Evolutionary conservation across 2,888 invertebrate species (phyloP).

Genomic region (Tanytarsus gracilentus): DNA sequence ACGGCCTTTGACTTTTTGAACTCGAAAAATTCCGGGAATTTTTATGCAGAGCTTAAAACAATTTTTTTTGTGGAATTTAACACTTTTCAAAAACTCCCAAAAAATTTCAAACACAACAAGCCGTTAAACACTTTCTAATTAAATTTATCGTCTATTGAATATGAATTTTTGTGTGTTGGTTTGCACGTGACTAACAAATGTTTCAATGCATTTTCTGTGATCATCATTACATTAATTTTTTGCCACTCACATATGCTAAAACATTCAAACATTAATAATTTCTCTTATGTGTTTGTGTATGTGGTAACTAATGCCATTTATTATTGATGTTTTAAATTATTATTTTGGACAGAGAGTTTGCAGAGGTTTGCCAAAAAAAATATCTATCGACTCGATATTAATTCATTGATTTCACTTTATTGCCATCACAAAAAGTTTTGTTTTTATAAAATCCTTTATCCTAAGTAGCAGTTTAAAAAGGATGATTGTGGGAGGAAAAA

Average conservation of each 20-base stretch:
- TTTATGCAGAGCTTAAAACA: background rate
- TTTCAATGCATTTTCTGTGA: background rate
- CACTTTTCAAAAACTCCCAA: background rate
- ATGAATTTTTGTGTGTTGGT: background rate
- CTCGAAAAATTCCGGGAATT: background rate
- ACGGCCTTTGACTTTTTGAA: background rate
- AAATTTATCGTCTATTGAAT: background rate
- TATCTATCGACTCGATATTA: background rate
- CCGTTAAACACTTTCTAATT: background rate
- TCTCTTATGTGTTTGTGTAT: background rate
- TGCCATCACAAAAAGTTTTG: too few species aligned
- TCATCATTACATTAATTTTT: background rate
- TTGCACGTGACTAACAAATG: conserved; percentile 2
- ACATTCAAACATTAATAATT: conserved; percentile 9
- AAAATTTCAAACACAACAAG: background rate
- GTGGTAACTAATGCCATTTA: conserved; percentile 4
- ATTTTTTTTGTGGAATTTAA: background rate
- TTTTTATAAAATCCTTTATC: too few species aligned
- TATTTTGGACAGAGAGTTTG: background rate
- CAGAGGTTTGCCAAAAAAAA: background rate
- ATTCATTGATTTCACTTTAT: too few species aligned
- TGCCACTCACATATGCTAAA: conserved; percentile 12
- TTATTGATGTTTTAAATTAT: background rate
- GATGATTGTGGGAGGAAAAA: too few species aligned
- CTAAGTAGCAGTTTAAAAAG: too few species aligned